Conservation (phyloP, 1,140 invertebrate species). For the Thalassaphorura encarpata region DNA sequence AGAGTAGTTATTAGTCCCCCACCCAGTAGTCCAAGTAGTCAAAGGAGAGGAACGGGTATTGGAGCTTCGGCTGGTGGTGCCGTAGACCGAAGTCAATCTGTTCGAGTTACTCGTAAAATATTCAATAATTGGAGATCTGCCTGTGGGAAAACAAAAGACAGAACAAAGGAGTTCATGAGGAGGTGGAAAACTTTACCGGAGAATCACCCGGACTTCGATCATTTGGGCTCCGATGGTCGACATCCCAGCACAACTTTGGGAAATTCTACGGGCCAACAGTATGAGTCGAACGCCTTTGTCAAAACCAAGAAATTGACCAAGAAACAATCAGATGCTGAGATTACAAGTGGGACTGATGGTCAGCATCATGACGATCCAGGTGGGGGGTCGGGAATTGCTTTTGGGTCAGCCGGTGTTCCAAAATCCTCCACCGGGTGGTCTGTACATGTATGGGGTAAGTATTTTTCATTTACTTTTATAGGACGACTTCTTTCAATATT, state of each 20-base stretch:
- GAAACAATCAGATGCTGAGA: slow-evolving; percentile 14
- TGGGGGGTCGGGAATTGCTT: neutral
- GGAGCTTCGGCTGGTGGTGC: slow-evolving; percentile 5
- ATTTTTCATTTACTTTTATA: no score
- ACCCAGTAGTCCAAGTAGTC: neutral
- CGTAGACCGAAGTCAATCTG: slow-evolving; percentile 25
- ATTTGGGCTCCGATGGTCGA: neutral
- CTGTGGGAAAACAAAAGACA: slow-evolving; percentile 31
- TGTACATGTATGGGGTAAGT: slow-evolving; percentile 33
- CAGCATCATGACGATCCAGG: neutral
- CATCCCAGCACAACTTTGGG: neutral
- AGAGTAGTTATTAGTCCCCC: neutral
- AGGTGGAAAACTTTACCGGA: slow-evolving; percentile 33
- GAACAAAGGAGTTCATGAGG: slow-evolving; percentile 30
- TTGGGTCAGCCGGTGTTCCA: neutral
- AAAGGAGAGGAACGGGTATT: neutral
- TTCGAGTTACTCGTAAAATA: slow-evolving; percentile 25
- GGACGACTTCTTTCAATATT: no score
- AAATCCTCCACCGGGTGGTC: slow-evolving; percentile 31
- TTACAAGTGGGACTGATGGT: neutral
- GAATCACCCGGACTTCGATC: slow-evolving; percentile 29
- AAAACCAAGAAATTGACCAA: slow-evolving; percentile 11
- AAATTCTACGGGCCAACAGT: no score
- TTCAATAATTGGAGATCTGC: slow-evolving; percentile 32
- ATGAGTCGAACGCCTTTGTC: neutral